phyloP scores from a whole-genome alignment of 2,888 invertebrate genomes.

The Drosophila prolongata region DNA sequence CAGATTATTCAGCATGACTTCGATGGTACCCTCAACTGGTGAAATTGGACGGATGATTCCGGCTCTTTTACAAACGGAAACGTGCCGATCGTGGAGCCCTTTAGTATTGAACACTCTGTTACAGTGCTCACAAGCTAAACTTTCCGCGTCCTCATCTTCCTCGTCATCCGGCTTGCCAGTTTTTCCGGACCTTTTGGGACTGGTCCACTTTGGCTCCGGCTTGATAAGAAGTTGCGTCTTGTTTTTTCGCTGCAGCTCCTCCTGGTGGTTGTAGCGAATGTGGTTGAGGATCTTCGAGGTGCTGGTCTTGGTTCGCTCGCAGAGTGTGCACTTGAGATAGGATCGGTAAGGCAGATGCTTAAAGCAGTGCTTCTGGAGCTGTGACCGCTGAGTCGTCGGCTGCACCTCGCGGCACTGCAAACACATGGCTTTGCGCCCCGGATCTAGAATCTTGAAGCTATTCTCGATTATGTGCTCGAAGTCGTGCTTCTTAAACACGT shows the following conservation, averaged over 20 bases:
- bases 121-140: constrained; percentile 59
- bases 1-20: constrained; percentile 50
- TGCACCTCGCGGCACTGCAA: constrained; percentile 68
- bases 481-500: constrained; percentile 76
- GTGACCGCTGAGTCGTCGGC: constrained; percentile 60
- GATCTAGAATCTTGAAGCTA: constrained; percentile 67
- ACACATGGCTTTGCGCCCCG: constrained; percentile 63
- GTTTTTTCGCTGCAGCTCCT: constrained; percentile 52
- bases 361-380: constrained; percentile 78
- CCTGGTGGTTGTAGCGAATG: constrained; percentile 72
- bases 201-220: constrained; percentile 54
- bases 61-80: constrained; percentile 24
- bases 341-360: constrained; percentile 79
- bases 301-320: constrained; percentile 78
- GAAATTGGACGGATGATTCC: background rate
- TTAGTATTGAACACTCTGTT: constrained; percentile 59
- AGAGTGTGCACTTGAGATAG: constrained; percentile 76
- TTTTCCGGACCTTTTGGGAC: background rate
- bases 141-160: constrained; percentile 17
- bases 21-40: constrained; percentile 11
- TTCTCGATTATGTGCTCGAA: constrained; percentile 73
- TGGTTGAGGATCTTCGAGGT: constrained; percentile 79
- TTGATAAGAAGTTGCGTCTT: constrained; percentile 63
- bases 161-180: background rate
- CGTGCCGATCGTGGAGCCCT: constrained; percentile 57